These are phyloP conservation scores for Babyrousa celebensis DNA, from an alignment of 2,797 vertebrate species.

Conservation along the genomic window DNA sequence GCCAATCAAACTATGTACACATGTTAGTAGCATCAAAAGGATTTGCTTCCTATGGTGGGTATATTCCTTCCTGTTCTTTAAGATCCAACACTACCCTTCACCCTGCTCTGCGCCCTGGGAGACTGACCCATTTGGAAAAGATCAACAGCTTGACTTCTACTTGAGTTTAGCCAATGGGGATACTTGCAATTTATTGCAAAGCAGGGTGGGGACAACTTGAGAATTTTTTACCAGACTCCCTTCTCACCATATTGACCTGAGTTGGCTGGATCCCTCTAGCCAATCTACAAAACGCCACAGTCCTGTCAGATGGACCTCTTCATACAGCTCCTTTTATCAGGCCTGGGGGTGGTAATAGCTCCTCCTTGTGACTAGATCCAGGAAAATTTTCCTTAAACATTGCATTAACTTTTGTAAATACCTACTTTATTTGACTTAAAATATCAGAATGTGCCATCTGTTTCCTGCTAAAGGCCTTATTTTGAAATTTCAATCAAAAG, in stretches of 20 bases:
- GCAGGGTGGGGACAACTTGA: background rate
- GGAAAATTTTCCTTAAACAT: background rate
- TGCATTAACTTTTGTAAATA: background rate
- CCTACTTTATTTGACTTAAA: background rate
- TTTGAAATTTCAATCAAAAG: conserved; percentile 10
- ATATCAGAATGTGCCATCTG: background rate
- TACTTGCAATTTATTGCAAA: background rate
- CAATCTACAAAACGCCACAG: background rate
- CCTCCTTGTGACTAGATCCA: background rate
- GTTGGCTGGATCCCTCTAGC: background rate
- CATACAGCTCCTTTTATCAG: background rate
- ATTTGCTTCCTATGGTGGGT: background rate
- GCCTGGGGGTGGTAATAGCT: background rate
- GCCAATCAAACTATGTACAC: background rate
- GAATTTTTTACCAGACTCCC: background rate
- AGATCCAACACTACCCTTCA: background rate
- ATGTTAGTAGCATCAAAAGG: background rate
- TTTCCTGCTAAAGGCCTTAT: background rate
- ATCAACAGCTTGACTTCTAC: background rate
- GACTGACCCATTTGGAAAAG: background rate
- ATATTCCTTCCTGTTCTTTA: background rate
- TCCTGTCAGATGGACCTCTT: background rate
- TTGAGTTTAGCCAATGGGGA: background rate
- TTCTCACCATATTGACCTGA: background rate
- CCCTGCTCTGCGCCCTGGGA: background rate